These are phyloP conservation scores for Melanocharis versteri DNA, from an alignment of 2,113 vertebrate species.

Conservation along the genomic window DNA sequence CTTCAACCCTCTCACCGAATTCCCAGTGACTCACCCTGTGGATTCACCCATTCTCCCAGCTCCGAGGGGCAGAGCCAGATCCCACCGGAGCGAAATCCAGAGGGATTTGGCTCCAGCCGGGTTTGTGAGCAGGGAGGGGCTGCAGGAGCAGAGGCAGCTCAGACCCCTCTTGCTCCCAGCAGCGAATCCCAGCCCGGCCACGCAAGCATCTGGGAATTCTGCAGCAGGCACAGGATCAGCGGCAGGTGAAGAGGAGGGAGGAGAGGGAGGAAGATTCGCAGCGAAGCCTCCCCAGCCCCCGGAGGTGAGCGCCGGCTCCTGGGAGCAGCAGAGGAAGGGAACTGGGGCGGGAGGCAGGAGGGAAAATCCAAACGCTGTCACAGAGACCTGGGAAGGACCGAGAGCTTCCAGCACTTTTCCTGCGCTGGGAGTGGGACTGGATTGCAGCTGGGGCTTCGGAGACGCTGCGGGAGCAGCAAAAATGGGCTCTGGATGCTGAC, in stretches of 20 bases:
- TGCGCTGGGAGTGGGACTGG: background rate
- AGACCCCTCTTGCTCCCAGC: background rate
- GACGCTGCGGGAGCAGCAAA: background rate
- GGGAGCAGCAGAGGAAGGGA: background rate
- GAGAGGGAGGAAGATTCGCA: background rate
- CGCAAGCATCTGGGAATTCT: background rate
- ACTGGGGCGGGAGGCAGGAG: background rate
- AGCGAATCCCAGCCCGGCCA: background rate
- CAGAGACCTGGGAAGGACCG: background rate
- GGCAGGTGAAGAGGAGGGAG: background rate
- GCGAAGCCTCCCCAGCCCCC: background rate
- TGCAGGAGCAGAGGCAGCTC: background rate
- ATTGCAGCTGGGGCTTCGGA: background rate
- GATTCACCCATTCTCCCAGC: rapidly evolving
- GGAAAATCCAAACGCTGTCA: background rate
- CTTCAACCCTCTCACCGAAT: background rate
- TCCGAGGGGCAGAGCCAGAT: background rate
- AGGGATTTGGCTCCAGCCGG: background rate
- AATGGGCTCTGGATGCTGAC: background rate
- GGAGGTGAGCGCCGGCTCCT: background rate
- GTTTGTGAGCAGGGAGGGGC: background rate
- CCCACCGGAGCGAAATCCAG: background rate
- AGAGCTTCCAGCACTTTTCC: background rate
- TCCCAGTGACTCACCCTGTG: background rate
- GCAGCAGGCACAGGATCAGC: background rate